Percentiles rank a stretch among this genome's conserved stretches.
phyloP scores from a whole-genome alignment of 2,797 vertebrate species.

The Eulemur albifrons region DNA sequence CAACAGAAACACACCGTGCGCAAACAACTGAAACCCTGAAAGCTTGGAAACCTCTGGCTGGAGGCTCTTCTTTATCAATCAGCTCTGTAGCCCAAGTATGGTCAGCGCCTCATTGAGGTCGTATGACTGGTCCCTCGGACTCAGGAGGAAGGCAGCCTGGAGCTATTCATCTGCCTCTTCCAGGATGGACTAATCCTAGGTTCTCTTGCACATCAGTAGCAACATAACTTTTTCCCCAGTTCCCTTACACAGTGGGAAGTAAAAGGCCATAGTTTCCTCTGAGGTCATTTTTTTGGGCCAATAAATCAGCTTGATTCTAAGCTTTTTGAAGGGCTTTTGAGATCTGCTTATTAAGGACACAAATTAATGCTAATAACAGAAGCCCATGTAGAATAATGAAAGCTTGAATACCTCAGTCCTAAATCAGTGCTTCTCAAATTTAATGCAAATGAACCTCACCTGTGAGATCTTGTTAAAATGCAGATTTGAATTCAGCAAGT shows the following conservation, averaged over 20 bases:
- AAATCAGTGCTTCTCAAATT: background rate
- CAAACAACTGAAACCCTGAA: background rate
- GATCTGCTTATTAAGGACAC: background rate
- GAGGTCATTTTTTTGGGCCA: background rate
- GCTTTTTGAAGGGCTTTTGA: background rate
- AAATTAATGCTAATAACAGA: background rate
- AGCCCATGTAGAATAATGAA: background rate
- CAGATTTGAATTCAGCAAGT: background rate
- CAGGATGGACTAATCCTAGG: background rate
- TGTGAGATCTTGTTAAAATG: background rate
- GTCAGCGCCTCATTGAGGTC: background rate
- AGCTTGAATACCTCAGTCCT: background rate
- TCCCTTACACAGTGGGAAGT: background rate
- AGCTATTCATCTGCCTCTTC: background rate
- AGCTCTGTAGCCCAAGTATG: background rate
- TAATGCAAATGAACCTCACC: background rate
- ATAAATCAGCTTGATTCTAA: constrained; percentile 6
- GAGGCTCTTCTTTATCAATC: background rate
- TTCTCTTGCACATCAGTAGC: background rate
- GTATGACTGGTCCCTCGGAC: background rate
- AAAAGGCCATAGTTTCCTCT: background rate
- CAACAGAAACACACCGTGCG: background rate
- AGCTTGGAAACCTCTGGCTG: background rate
- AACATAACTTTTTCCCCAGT: background rate
- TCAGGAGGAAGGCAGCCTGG: background rate